Base-by-base conservation (phyloP, 2,797 vertebrate genomes). In the Limnodromus scolopaceus region DNA sequence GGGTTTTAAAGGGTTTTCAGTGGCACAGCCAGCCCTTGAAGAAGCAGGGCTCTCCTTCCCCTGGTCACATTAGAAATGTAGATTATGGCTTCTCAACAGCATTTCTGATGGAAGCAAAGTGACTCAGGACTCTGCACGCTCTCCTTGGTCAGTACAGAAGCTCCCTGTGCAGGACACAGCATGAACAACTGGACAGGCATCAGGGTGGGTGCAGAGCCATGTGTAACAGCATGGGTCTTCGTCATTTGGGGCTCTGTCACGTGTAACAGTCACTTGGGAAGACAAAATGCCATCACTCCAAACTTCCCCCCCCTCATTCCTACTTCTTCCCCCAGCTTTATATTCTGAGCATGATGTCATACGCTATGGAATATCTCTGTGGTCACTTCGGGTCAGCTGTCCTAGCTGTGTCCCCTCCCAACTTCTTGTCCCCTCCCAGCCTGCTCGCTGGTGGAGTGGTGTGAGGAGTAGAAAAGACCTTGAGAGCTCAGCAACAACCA, bases 1-100 rank as follows among this genome's bases (percentile, higher is more conserved):
- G 24, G 8, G 0, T 0, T 30, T 77, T 66, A 13, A 39, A 77
- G 60, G 25, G 12, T 3, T 76, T 92, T 66, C 4, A 1, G 3
- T 70, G 43, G 18, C 19, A 55, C 22, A 77, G n/a, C 13, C 34
- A 32, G 23, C 9, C 11, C 5, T 4, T 1, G 3, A 11, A 3
- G 6, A 4, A 76, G 3, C 11, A n/a, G 41, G 19, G 30, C 14
- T 89, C 7, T 82, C 34, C 8, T 13, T 74, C 43, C 17, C 36
- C 16, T 36, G 19, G 11, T 53, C 27, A 22, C 9, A 11, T 53
- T 43, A 63, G 39, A 38, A 77, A 77, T 0, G 0, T 54, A 63
- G 66, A 63, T 60, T 28, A 22, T 0, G 1, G 17, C 2, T 1
- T 79, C 54, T 77, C 41, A 23, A 34, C 28, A 36, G 18, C n/a